Evolutionary conservation across 2,113 vertebrate genomes (phyloP).

Genomic region (Dermatemys mawii): DNA sequence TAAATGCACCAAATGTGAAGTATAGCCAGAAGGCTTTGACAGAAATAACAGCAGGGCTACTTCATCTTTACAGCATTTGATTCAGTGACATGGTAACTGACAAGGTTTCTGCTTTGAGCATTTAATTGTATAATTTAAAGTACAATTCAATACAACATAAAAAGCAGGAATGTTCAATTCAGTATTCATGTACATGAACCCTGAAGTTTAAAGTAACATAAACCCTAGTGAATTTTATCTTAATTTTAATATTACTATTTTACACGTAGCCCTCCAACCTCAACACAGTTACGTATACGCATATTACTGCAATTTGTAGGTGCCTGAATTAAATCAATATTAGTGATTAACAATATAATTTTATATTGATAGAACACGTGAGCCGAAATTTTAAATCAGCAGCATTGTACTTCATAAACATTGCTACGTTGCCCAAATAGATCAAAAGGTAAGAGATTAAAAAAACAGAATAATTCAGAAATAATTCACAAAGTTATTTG

Average conservation of each 20-base stretch:
- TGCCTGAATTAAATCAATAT: constrained; percentile 26
- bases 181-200: constrained; percentile 39
- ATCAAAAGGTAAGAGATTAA: neutral
- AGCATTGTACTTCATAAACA: neutral
- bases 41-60: constrained; percentile 78
- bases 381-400: neutral
- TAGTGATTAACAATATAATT: neutral
- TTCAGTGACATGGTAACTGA: constrained; percentile 74
- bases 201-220: constrained; percentile 52
- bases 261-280: neutral
- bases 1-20: constrained; percentile 81
- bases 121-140: constrained; percentile 79
- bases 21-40: constrained; percentile 79
- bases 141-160: constrained; percentile 62
- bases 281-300: neutral
- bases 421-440: neutral
- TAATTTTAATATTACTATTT: constrained; percentile 59
- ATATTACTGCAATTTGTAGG: neutral
- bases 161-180: constrained; percentile 57
- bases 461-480: neutral
- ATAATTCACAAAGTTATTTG: neutral
- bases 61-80: constrained; percentile 77
- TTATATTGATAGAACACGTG: neutral
- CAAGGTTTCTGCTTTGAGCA: constrained; percentile 78
- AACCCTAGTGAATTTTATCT: neutral